Percentiles rank a stretch among this genome's conserved stretches.
Conservation (phyloP, 2,888 invertebrate species). For the Digitonthophagus gazella region DNA sequence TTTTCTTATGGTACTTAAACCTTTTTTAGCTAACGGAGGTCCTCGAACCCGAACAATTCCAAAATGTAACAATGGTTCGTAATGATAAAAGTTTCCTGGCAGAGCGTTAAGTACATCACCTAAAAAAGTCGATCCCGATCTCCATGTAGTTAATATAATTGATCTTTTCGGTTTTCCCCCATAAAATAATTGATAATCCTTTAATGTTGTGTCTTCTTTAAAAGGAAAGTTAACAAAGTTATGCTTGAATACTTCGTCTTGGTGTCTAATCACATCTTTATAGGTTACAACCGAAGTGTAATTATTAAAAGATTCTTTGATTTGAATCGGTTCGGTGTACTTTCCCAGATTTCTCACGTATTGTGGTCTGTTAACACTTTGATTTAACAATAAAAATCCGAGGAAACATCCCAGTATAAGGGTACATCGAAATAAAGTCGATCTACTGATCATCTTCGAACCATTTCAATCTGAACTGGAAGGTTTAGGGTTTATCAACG, state of each 20-base stretch:
- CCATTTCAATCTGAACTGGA: background rate
- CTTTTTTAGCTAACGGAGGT: slow-evolving; percentile 66
- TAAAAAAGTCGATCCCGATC: slow-evolving; percentile 87
- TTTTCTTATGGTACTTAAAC: slow-evolving; percentile 66
- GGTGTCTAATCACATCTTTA: slow-evolving; percentile 58
- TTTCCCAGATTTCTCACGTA: slow-evolving; percentile 26
- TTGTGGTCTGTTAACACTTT: slow-evolving; percentile 2
- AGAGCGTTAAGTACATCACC: slow-evolving; percentile 81
- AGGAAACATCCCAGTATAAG: background rate
- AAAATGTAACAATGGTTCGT: slow-evolving; percentile 82
- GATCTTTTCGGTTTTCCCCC: slow-evolving; percentile 73
- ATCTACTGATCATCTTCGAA: slow-evolving; percentile 3
- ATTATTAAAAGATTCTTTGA: slow-evolving; percentile 31
- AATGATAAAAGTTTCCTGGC: slow-evolving; percentile 86
- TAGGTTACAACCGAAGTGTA: slow-evolving; percentile 47
- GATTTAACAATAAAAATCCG: slow-evolving; percentile 6
- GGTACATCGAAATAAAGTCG: background rate
- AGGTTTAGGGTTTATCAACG: background rate
- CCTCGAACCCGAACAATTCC: slow-evolving; percentile 80
- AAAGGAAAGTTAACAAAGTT: slow-evolving; percentile 64
- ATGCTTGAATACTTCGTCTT: slow-evolving; percentile 55
- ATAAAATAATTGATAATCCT: slow-evolving; percentile 67
- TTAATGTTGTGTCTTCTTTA: slow-evolving; percentile 60
- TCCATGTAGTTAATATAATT: slow-evolving; percentile 83
- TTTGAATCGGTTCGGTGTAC: slow-evolving; percentile 32